Evolutionary conservation across 2,888 invertebrate species (phyloP), one percentile per base, ranked within the genome.

Genomic region (Xylocampa areola): DNA sequence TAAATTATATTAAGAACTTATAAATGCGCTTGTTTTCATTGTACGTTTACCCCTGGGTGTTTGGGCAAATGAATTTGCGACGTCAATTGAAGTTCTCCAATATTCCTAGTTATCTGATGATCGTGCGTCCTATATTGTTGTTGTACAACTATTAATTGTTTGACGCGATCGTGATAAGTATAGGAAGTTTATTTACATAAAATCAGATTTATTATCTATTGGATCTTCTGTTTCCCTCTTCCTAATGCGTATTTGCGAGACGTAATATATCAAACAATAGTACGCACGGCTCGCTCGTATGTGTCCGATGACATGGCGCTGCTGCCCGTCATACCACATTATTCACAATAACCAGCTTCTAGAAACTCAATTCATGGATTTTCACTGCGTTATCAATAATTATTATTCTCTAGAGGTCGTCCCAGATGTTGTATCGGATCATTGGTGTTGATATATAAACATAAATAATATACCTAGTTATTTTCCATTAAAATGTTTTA

Each of bases 1-100:
- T 94, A 93, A 92, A 93, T 85, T 90, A 90, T 82, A 82, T 68
- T 91, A 91, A 90, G 90, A 80, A 85, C 82, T 83, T 75, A 68
- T 63, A 64, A 23, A 43, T 40, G 43, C 13, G 16, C 23, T 48
- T 4, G 45, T 53, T 65, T 68, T 58, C 21, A 40, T 76, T 70
- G 41, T 0, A 14, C 27, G 7, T n/a, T 13, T 2, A n/a, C n/a
- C n/a, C n/a, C n/a, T n/a, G n/a, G n/a, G n/a, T n/a, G n/a, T n/a
- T n/a, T n/a, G n/a, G n/a, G n/a, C n/a, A n/a, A n/a, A n/a, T 7
- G 13, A 17, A 13, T 21, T 23, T 39, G 0, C n/a, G n/a, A n/a
- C n/a, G n/a, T n/a, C n/a, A n/a, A n/a, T n/a, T n/a, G n/a, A n/a
- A n/a, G n/a, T n/a, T n/a, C n/a, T n/a, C n/a, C n/a, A n/a, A n/a